Conservation (phyloP, 2,888 invertebrate species). For the Taphrorychus bicolor region DNA sequence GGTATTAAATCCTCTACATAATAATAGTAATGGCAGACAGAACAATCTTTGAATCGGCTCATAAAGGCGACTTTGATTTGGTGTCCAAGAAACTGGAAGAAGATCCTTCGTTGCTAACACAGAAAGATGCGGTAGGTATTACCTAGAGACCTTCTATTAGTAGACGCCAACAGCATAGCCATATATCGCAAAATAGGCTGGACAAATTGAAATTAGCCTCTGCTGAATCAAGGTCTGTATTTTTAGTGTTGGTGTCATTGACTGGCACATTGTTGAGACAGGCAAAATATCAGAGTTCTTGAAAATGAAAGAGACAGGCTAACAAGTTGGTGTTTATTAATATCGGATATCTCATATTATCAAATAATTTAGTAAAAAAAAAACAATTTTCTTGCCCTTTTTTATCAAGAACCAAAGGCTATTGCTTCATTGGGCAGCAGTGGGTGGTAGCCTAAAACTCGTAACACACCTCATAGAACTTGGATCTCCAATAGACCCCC, state of each 20-base stretch:
- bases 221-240: too few species aligned
- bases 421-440: slow-evolving; percentile 80
- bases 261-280: too few species aligned
- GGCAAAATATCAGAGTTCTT: too few species aligned
- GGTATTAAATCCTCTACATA: background rate
- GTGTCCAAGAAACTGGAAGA: slow-evolving; percentile 69
- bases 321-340: too few species aligned
- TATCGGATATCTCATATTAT: slow-evolving; percentile 2
- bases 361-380: slow-evolving; percentile 5
- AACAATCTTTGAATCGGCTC: slow-evolving; percentile 71
- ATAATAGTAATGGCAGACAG: slow-evolving; percentile 36
- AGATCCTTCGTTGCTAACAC: slow-evolving; percentile 61
- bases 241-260: too few species aligned
- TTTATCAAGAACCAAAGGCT: slow-evolving; percentile 71
- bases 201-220: too few species aligned
- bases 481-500: slow-evolving; percentile 71
- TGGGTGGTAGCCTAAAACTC: slow-evolving; percentile 78
- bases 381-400: too few species aligned
- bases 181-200: too few species aligned
- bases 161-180: too few species aligned
- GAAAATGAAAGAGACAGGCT: too few species aligned
- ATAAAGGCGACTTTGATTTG: slow-evolving; percentile 73
- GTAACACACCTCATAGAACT: slow-evolving; percentile 72
- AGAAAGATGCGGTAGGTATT: slow-evolving; percentile 65
- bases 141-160: too few species aligned